phyloP scores from a whole-genome alignment of 1,140 invertebrate species.

The Drosophila pachea region DNA sequence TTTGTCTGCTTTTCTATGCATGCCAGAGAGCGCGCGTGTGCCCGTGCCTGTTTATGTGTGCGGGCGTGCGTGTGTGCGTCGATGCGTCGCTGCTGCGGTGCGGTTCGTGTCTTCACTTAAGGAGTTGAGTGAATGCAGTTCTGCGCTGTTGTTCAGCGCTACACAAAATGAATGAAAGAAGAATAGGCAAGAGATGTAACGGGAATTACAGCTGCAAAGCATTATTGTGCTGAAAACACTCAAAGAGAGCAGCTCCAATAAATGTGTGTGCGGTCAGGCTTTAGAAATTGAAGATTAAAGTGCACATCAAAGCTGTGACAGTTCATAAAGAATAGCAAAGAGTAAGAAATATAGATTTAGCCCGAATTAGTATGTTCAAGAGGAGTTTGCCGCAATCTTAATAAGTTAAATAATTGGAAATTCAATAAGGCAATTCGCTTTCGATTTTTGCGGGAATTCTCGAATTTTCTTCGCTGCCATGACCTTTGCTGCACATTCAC shows the following conservation, averaged over 20 bases:
- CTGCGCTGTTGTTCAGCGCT: constrained; percentile 13
- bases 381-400: too few species aligned
- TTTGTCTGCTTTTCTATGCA: constrained; percentile 35
- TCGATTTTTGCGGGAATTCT: not conserved
- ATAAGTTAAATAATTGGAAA: constrained; percentile 5
- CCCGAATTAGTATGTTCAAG: too few species aligned
- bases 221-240: not conserved
- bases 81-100: not conserved
- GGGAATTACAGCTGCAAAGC: constrained; percentile 2
- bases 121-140: constrained; percentile 34
- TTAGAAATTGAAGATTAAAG: not conserved
- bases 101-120: constrained; percentile 55
- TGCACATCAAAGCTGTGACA: not conserved
- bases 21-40: constrained; percentile 11
- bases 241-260: not conserved
- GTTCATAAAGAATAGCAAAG: not conserved
- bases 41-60: constrained; percentile 10
- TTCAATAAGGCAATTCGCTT: constrained; percentile 2
- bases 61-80: constrained; percentile 24
- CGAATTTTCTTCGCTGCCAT: not conserved
- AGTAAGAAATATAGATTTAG: not conserved
- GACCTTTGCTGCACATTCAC: constrained; percentile 31
- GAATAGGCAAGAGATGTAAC: constrained; percentile 16
- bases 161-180: constrained; percentile 30
- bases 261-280: not conserved